Evolutionary conservation across 2,113 vertebrate genomes (phyloP).

Genomic region (Probosciger aterrimus): DNA sequence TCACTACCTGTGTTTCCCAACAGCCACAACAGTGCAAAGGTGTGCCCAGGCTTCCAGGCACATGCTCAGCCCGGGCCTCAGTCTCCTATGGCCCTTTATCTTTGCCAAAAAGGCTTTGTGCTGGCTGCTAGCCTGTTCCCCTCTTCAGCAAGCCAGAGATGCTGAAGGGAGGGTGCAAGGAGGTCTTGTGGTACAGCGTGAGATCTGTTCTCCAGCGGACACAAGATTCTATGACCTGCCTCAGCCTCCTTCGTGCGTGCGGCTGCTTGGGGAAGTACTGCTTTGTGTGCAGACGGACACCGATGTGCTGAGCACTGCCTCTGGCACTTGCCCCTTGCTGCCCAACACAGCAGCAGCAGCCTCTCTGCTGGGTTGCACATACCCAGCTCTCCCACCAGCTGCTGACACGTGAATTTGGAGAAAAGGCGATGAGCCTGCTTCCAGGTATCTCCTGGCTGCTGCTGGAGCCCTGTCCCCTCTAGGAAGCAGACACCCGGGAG

Average conservation of each 20-base stretch:
- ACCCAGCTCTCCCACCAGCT: not conserved
- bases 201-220: not conserved
- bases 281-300: rapidly evolving
- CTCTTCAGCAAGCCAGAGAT: not conserved
- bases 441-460: not conserved
- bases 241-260: rapidly evolving
- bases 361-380: rapidly evolving
- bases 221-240: not conserved
- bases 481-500: not conserved
- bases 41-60: not conserved
- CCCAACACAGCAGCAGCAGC: not conserved
- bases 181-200: not conserved
- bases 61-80: rapidly evolving
- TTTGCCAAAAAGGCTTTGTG: not conserved
- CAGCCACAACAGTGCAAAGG: not conserved
- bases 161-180: not conserved
- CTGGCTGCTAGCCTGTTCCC: not conserved
- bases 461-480: not conserved
- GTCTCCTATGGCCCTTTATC: not conserved
- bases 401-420: not conserved
- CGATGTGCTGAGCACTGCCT: not conserved
- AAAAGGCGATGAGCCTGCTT: not conserved
- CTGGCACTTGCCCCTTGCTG: not conserved
- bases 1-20: not conserved
- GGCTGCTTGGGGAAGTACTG: rapidly evolving